A percentile compares a stretch with the other conserved stretches of the same genome.
phyloP scores from a whole-genome alignment of 2,888 invertebrate genomes.

The Meghimatium bilineatum region DNA sequence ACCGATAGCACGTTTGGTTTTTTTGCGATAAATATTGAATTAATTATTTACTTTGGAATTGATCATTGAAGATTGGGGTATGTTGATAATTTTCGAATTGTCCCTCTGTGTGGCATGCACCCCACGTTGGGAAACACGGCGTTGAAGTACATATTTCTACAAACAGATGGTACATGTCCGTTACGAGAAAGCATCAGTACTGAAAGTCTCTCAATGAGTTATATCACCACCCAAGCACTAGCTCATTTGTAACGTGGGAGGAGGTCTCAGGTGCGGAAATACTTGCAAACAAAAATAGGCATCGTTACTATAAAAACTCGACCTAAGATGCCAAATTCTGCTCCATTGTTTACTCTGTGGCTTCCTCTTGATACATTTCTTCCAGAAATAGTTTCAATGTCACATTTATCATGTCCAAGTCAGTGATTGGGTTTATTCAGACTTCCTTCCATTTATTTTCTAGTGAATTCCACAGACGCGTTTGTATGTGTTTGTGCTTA shows the following conservation, averaged over 20 bases:
- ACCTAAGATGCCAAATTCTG: neutral
- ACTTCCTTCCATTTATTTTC: neutral
- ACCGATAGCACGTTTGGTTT: no score
- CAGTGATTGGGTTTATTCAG: constrained; percentile 19
- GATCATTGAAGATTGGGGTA: no score
- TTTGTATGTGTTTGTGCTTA: neutral
- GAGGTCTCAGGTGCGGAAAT: neutral
- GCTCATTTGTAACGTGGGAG: constrained; percentile 28
- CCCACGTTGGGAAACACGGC: no score
- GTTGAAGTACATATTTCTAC: neutral
- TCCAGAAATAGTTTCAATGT: constrained; percentile 18
- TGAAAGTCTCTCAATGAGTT: constrained; percentile 7
- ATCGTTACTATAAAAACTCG: neutral
- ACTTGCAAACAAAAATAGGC: constrained; percentile 20
- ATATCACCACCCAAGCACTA: neutral
- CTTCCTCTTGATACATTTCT: neutral
- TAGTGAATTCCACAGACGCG: neutral
- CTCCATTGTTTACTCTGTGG: neutral
- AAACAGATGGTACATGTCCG: neutral
- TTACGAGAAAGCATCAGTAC: neutral
- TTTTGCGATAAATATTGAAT: no score
- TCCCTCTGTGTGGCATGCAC: no score
- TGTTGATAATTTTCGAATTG: no score
- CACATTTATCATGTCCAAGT: constrained; percentile 10
- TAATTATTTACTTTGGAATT: no score